These are phyloP conservation scores for Anoplolepis gracilipes DNA, from an alignment of 1,140 invertebrate genomes.

Conservation along the genomic window DNA sequence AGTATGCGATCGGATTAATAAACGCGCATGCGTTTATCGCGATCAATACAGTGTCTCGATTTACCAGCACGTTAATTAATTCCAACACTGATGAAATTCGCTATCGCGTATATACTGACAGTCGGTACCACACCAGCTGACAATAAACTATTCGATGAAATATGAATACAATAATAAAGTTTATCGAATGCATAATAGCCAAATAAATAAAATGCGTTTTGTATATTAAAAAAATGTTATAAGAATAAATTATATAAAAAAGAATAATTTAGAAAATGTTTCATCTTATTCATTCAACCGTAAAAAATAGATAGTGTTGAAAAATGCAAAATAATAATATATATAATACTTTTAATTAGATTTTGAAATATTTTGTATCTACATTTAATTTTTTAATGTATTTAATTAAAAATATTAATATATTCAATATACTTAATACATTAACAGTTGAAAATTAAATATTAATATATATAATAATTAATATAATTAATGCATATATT, in stretches of 20 bases:
- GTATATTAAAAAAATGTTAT: too few relatives aligned
- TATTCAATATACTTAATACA: neutral
- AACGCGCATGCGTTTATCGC: slow-evolving; percentile 66
- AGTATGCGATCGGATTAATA: slow-evolving; percentile 69
- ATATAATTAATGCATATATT: neutral
- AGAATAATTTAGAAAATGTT: too few relatives aligned
- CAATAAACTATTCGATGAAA: neutral
- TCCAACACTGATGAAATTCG: neutral
- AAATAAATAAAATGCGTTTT: too few relatives aligned
- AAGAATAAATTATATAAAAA: neutral
- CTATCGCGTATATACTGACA: neutral
- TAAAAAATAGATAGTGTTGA: too few relatives aligned
- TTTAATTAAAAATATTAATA: neutral
- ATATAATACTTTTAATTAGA: too few relatives aligned
- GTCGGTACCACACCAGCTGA: slow-evolving; percentile 33
- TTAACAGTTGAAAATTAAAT: neutral
- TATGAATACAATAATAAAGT: neutral
- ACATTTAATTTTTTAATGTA: too few relatives aligned
- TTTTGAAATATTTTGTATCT: too few relatives aligned
- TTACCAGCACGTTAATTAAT: slow-evolving; percentile 49
- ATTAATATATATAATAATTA: too few relatives aligned
- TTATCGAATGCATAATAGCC: too few relatives aligned
- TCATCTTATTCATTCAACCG: too few relatives aligned
- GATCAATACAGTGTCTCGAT: slow-evolving; percentile 69
- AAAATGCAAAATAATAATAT: too few relatives aligned